Evolutionary conservation across 2,113 vertebrate species (phyloP).

Genomic region (Pteronura brasiliensis): DNA sequence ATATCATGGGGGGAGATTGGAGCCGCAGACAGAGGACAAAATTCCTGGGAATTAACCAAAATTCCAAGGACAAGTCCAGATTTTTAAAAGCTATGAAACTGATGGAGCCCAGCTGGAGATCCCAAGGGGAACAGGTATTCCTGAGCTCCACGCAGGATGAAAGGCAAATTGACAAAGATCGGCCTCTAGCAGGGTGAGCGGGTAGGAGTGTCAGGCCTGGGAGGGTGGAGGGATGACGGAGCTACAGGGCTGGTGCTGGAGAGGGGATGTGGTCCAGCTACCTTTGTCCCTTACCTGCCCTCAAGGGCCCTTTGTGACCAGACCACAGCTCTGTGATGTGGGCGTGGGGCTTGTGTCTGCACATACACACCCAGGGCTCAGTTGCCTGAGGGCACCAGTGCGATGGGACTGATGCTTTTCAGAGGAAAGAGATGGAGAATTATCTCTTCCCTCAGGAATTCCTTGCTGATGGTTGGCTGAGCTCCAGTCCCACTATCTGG

Average conservation of each 20-base stretch:
- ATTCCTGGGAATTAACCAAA: background rate
- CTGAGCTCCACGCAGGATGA: background rate
- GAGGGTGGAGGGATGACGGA: background rate
- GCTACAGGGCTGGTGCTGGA: background rate
- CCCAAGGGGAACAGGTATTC: background rate
- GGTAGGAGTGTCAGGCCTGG: background rate
- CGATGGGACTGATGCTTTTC: too few species aligned
- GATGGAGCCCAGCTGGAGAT: too few species aligned
- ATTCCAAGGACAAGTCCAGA: background rate
- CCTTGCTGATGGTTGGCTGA: too few species aligned
- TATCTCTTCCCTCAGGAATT: too few species aligned
- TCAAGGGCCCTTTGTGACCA: background rate
- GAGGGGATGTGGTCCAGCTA: background rate
- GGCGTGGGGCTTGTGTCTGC: too few species aligned
- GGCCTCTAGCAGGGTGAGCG: background rate
- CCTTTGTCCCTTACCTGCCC: background rate
- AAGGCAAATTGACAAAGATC: too few species aligned
- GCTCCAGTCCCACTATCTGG: too few species aligned
- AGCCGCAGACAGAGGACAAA: background rate
- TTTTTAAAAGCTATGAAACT: background rate
- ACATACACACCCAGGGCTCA: too few species aligned
- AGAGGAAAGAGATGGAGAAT: too few species aligned
- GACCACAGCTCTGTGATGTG: background rate
- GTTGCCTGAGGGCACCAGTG: too few species aligned
- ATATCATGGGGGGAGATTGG: background rate